These are phyloP conservation scores for Microplitis manilae DNA, from an alignment of 2,888 invertebrate species.

Conservation along the genomic window DNA sequence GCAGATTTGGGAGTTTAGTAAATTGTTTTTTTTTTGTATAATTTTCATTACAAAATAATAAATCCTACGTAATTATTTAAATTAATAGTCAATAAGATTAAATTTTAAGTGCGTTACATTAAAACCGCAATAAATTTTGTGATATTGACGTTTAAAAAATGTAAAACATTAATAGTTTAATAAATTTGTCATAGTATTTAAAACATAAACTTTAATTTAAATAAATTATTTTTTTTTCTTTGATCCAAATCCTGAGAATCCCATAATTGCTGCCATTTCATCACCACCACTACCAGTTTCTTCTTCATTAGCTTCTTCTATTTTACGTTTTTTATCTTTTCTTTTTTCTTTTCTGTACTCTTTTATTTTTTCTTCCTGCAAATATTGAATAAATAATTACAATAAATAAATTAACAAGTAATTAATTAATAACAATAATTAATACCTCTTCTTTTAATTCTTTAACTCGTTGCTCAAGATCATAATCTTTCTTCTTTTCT, in stretches of 20 bases:
- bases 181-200: constrained; percentile 20
- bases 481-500: constrained; percentile 96
- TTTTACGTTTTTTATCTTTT: constrained; percentile 90
- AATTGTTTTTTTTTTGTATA: too few relatives aligned
- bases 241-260: constrained; percentile 93
- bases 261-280: constrained; percentile 91
- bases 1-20: not conserved
- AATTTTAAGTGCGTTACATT: not conserved
- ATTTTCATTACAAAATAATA: not conserved
- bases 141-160: constrained; percentile 10
- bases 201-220: not conserved
- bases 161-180: not conserved
- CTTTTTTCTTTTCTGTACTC: constrained; percentile 90
- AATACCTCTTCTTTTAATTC: constrained; percentile 92
- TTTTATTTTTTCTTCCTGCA: constrained; percentile 89
- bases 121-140: not conserved
- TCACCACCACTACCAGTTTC: constrained; percentile 69
- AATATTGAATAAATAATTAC: not conserved
- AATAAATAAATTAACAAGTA: not conserved
- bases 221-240: constrained; percentile 76
- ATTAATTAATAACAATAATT: not conserved
- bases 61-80: not conserved
- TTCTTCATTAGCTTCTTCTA: constrained; percentile 79
- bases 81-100: not conserved
- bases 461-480: constrained; percentile 89